Evolutionary conservation across 2,797 vertebrate genomes (phyloP), one percentile per base, ranked within the genome.

Genomic region (Gastrophryne carolinensis): DNA sequence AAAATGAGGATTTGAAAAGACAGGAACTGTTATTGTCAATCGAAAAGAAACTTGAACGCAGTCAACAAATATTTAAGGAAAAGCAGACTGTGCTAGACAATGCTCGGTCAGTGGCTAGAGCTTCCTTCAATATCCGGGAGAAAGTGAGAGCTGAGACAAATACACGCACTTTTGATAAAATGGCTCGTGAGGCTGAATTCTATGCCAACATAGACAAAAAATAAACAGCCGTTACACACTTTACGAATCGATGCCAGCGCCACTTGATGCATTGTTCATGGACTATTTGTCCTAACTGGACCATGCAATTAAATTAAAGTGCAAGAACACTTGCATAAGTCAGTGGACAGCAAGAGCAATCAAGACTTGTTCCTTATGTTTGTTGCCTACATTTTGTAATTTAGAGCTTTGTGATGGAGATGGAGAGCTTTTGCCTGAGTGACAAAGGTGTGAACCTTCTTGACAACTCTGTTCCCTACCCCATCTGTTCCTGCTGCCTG

Each of bases 141-240:
- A 94, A 90, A 78, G 98, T 99, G 7, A 90, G 98, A 0, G 94
- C 97, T 80, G 96, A 98, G 85, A 98, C 95, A 0, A 98, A 99
- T 83, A 84, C 79, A 73, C 95, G 98, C 29, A 98, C 97, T 0
- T 99, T 99, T 75, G 98, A 99, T 80, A 98, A 95, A 78, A 99
- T 99, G 98, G 96, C 92, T 27, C 89, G 96, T 3, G 98, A 99
- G 75, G 98, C 97, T 62, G 94, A 97, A 80, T 86, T 99, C 32
- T 94, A 96, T 47, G 95, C 96, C 81, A 92, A 87, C 73, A 88
- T 99, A 68, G 90, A 93, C 80, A 95, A 96, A 66, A 98, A 98
- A 77, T 97, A 84, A 93, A 79, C 58, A 30, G 17, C 19, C 21
- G 23, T 7, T 19, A 11, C 17, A 8, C 13, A 27, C 12, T 11